A percentile compares a stretch with the other conserved stretches of the same genome.
phyloP scores from a whole-genome alignment of 2,113 vertebrate species.

The Muntiacus muntjak region DNA sequence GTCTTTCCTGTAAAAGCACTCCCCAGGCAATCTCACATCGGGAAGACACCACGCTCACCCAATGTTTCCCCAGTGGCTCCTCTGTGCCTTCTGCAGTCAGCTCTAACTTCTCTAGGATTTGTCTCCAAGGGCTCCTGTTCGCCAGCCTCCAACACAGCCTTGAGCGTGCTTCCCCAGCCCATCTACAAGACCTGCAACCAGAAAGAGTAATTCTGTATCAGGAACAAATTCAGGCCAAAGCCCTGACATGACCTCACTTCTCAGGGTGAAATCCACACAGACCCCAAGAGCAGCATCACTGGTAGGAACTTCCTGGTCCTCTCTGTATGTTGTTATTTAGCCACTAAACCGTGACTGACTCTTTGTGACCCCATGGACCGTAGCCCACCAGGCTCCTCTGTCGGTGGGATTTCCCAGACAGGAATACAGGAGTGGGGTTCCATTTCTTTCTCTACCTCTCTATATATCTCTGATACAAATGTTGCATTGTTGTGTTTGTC shows the following conservation, averaged over 20 bases:
- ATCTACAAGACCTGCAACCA: not conserved
- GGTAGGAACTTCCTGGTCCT: not conserved
- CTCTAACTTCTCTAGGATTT: not conserved
- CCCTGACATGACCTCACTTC: not conserved
- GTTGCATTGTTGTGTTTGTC: not conserved
- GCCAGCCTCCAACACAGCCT: not conserved
- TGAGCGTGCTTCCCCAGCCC: not conserved
- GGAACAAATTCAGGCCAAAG: not conserved
- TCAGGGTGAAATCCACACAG: not conserved
- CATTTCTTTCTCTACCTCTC: not conserved
- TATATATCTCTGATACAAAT: not conserved
- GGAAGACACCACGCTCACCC: not conserved
- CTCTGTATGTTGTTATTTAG: not conserved
- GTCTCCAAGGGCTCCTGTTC: not conserved
- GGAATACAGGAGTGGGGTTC: not conserved
- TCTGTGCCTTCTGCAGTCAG: not conserved
- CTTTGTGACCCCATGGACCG: not conserved
- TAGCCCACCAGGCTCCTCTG: not conserved
- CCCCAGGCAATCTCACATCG: rapidly evolving
- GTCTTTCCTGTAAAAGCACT: not conserved
- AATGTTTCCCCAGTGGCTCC: rapidly evolving
- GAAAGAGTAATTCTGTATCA: not conserved
- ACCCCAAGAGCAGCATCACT: not conserved
- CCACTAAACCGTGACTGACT: not conserved
- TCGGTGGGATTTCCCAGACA: not conserved